Base-by-base conservation (phyloP, 2,113 vertebrate species). In the Rynchops niger region DNA sequence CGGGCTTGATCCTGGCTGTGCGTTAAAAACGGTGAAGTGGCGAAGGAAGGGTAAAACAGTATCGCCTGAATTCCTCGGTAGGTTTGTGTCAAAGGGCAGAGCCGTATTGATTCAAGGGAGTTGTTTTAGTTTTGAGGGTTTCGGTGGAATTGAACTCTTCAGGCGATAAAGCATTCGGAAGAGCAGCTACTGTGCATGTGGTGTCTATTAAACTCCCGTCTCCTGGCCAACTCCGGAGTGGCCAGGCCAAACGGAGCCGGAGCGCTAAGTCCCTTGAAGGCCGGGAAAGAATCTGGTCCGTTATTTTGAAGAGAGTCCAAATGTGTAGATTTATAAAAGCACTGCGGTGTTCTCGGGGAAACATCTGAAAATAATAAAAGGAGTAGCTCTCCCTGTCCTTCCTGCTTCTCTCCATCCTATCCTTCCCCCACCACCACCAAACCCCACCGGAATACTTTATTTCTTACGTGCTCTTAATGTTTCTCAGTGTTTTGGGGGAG, bases 131-230 rank as follows among this genome's bases (percentile, higher is more conserved):
- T 91, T 18, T 5, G 82, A 78, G 82, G 47, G 9, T 82, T 94
- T 69, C 30, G 3, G 2, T 49, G 89, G 84, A 52, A 26, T 29
- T 10, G 86, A 77, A 15, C 92, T 88, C 89, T 93, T 22, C 5
- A 2, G 89, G 88, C 45, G 43, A 91, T 90, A 79, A 88, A 82
- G 67, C 47, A 0, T 1, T 90, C 19, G 78, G 93, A 59, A 70
- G 86, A 96, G 91, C 84, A 55, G 94, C 97, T 97, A 96, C 96
- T 15, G 95, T 97, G 90, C 96, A 96, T 94, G 86, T 96, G 96
- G 87, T 95, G 95, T 17, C 95, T 13, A 82, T 97, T 97, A 97
- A 95, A 91, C 1, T 7, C 73, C 58, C 88, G 11, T 82, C 59
- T 92, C 80, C 72, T 1, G 84, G 96, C 92, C 96, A 95, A n/a